A percentile compares a stretch with the other conserved stretches of the same genome.
Evolutionary conservation across 2,113 vertebrate genomes (phyloP).

Genomic region (Grus americana): DNA sequence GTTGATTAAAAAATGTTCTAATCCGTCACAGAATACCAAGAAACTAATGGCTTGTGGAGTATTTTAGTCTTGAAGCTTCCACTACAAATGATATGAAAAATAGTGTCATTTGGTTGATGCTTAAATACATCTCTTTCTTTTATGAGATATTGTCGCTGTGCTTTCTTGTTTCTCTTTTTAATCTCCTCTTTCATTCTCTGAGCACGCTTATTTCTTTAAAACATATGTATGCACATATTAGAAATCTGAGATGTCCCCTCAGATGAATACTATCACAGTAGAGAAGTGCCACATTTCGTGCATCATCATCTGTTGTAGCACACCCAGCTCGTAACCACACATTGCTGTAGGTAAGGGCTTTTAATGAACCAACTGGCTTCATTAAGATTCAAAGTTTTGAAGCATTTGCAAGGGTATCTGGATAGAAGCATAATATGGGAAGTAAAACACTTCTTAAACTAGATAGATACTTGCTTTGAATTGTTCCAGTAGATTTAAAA

Average conservation of each 20-base stretch:
- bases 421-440: slow-evolving; percentile 45
- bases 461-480: neutral
- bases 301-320: slow-evolving; percentile 13
- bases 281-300: slow-evolving; percentile 36
- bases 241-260: slow-evolving; percentile 56
- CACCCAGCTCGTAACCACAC: slow-evolving; percentile 20
- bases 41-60: slow-evolving; percentile 65
- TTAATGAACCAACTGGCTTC: slow-evolving; percentile 29
- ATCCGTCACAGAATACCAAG: slow-evolving; percentile 49
- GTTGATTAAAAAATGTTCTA: slow-evolving; percentile 72
- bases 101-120: slow-evolving; percentile 52
- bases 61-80: slow-evolving; percentile 66
- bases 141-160: slow-evolving; percentile 1
- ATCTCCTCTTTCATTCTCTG: slow-evolving; percentile 50
- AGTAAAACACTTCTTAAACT: slow-evolving; percentile 53
- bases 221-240: slow-evolving; percentile 33
- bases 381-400: slow-evolving; percentile 59
- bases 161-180: slow-evolving; percentile 22
- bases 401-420: slow-evolving; percentile 49
- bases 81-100: slow-evolving; percentile 58
- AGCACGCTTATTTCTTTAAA: slow-evolving; percentile 50
- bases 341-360: slow-evolving; percentile 51
- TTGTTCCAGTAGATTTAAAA: neutral
- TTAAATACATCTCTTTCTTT: slow-evolving; percentile 47
- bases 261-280: slow-evolving; percentile 55